Conservation (phyloP, 1,140 invertebrate species). For the Zaprionus taronus region DNA sequence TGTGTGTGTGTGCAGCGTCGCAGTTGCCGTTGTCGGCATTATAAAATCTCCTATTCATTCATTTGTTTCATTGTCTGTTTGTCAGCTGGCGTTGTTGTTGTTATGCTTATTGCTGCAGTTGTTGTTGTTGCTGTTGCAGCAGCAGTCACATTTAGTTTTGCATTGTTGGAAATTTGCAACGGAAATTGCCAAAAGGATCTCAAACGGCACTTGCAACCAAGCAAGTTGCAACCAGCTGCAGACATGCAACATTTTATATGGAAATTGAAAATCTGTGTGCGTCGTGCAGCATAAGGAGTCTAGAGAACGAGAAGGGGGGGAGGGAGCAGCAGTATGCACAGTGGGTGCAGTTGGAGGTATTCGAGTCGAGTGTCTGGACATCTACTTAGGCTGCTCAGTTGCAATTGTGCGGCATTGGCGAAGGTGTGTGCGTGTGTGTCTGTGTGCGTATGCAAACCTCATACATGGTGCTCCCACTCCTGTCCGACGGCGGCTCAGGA, state of each 20-base stretch:
- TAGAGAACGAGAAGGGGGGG: no score
- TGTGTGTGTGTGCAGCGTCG: background rate
- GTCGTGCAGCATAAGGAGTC: background rate
- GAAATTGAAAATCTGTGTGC: slow-evolving; percentile 65
- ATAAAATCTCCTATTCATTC: slow-evolving; percentile 49
- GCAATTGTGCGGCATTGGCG: background rate
- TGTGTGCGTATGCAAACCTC: background rate
- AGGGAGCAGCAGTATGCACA: background rate
- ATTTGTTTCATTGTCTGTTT: slow-evolving; percentile 55
- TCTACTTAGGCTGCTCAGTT: background rate
- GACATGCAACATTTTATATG: slow-evolving; percentile 53
- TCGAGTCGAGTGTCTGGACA: background rate
- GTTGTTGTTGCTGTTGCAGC: slow-evolving; percentile 28
- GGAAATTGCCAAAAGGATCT: slow-evolving; percentile 64
- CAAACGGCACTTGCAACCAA: slow-evolving; percentile 31
- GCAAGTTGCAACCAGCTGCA: slow-evolving; percentile 16
- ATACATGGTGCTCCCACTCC: slow-evolving; percentile 1
- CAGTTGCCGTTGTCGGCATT: slow-evolving; percentile 8
- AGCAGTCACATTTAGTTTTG: slow-evolving; percentile 34
- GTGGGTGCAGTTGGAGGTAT: background rate
- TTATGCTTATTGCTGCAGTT: slow-evolving; percentile 26
- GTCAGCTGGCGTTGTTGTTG: slow-evolving; percentile 33
- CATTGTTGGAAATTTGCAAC: slow-evolving; percentile 59
- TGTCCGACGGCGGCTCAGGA: slow-evolving; percentile 11
- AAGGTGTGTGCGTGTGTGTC: background rate